Evolutionary conservation across 37 sponge, comb jelly and placozoan genomes (phyloP).

Genomic region (Geodia barretti): DNA sequence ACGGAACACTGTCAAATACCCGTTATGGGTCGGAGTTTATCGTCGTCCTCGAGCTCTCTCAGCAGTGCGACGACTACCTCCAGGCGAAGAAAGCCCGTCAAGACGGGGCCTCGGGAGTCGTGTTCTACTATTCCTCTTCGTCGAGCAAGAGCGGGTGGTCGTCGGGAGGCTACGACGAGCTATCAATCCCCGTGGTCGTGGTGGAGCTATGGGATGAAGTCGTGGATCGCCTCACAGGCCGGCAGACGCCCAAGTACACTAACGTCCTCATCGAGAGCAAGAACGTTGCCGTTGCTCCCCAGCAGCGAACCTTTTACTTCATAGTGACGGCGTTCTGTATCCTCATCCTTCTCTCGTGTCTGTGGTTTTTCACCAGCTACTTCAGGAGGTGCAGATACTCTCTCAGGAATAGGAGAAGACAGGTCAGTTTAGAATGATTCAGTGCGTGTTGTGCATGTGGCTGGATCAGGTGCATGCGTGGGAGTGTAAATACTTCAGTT

Average conservation of each 20-base stretch:
- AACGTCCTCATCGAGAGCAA: background rate
- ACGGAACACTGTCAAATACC: background rate
- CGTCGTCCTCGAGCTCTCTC: background rate
- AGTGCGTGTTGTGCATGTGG: background rate
- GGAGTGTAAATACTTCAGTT: background rate
- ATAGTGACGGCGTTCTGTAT: constrained; percentile 75
- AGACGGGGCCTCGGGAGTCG: background rate
- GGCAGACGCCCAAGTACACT: background rate
- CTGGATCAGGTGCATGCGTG: background rate
- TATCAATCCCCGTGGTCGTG: background rate
- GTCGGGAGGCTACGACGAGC: background rate
- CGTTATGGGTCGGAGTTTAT: background rate
- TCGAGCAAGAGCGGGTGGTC: background rate
- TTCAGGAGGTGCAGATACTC: constrained; percentile 41
- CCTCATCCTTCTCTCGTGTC: constrained; percentile 54
- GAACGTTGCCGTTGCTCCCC: background rate
- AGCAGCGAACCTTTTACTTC: constrained; percentile 67
- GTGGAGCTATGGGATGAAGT: background rate
- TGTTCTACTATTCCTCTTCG: background rate
- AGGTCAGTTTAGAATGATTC: constrained; percentile 23
- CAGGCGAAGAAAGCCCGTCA: background rate
- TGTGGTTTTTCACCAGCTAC: constrained; percentile 70
- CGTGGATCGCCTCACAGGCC: background rate
- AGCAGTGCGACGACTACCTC: background rate
- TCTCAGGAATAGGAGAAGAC: constrained; percentile 11